Conservation (phyloP, 1,140 invertebrate genomes). For the Drosophila willistoni region DNA sequence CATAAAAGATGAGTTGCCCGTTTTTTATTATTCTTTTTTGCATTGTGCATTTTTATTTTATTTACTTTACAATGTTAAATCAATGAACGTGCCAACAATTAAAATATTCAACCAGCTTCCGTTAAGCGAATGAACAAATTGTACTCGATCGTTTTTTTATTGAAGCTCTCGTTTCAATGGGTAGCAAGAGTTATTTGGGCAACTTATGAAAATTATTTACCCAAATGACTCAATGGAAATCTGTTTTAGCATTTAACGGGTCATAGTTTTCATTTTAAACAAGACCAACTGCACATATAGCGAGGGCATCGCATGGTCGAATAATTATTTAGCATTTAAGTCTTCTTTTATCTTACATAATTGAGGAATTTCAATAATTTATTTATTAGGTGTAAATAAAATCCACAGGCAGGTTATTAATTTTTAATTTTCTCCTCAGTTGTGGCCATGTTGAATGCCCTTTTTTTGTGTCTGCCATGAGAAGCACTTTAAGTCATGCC, state of each 20-base stretch:
- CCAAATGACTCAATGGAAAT: too few relatives aligned
- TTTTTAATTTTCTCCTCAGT: conserved; percentile 63
- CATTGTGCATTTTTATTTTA: conserved; percentile 12
- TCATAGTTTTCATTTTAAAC: too few relatives aligned
- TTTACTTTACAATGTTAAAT: conserved; percentile 48
- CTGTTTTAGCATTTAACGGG: too few relatives aligned
- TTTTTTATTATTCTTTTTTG: conserved; percentile 33
- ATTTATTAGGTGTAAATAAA: conserved; percentile 78
- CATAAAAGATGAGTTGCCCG: conserved; percentile 31
- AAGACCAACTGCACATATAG: too few relatives aligned
- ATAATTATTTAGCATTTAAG: not conserved
- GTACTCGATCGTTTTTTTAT: conserved; percentile 1
- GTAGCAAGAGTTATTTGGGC: not conserved
- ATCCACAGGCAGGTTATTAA: conserved; percentile 67
- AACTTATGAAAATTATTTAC: not conserved
- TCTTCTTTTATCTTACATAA: conserved; percentile 59
- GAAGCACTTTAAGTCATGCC: conserved; percentile 42
- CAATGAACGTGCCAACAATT: conserved; percentile 76
- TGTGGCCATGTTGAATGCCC: conserved; percentile 41
- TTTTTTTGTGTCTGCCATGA: conserved; percentile 9
- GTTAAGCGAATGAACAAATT: conserved; percentile 43
- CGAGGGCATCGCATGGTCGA: not conserved
- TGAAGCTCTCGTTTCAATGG: not conserved
- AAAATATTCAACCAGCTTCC: conserved; percentile 75
- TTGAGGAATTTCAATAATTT: conserved; percentile 80